Percentiles rank a stretch among this genome's conserved stretches.
These are phyloP conservation scores for Drosophila truncata DNA, from an alignment of 1,140 invertebrate species.

Conservation along the genomic window DNA sequence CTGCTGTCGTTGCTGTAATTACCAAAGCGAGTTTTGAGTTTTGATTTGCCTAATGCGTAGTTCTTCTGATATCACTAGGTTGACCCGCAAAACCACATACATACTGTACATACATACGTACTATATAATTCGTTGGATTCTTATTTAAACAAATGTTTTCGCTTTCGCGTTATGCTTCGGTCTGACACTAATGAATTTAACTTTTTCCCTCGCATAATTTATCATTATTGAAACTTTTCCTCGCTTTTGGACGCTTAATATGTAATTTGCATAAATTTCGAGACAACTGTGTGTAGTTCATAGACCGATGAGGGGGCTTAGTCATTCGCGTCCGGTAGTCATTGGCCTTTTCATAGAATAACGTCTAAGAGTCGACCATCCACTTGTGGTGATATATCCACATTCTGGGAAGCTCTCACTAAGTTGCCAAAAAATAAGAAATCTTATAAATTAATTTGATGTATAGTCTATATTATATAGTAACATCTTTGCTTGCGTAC, in stretches of 20 bases:
- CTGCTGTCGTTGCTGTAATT: not conserved
- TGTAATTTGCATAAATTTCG: slow-evolving; percentile 42
- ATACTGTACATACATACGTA: not conserved
- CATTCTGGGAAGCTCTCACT: slow-evolving; percentile 23
- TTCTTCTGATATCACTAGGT: slow-evolving; percentile 8
- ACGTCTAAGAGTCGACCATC: slow-evolving; percentile 10
- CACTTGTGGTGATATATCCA: slow-evolving; percentile 24
- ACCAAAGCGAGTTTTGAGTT: slow-evolving; percentile 31
- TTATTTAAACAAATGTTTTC: slow-evolving; percentile 65
- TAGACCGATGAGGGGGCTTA: slow-evolving; percentile 21
- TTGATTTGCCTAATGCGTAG: slow-evolving; percentile 13
- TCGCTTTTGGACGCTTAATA: slow-evolving; percentile 4
- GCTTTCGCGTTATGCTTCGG: slow-evolving; percentile 31
- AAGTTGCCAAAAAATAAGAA: slow-evolving; percentile 10
- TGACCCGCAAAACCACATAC: slow-evolving; percentile 5
- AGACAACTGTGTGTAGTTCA: not conserved
- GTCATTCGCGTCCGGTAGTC: slow-evolving; percentile 18
- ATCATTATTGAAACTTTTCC: slow-evolving; percentile 25
- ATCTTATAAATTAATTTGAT: slow-evolving; percentile 1
- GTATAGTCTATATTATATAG: not conserved
- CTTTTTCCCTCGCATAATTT: slow-evolving; percentile 45
- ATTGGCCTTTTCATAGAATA: slow-evolving; percentile 36
- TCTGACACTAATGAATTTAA: slow-evolving; percentile 60
- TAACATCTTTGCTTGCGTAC: not conserved
- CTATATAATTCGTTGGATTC: slow-evolving; percentile 5